Base-by-base conservation (phyloP, 2,888 invertebrate species). In the Ptilodon capucinus region DNA sequence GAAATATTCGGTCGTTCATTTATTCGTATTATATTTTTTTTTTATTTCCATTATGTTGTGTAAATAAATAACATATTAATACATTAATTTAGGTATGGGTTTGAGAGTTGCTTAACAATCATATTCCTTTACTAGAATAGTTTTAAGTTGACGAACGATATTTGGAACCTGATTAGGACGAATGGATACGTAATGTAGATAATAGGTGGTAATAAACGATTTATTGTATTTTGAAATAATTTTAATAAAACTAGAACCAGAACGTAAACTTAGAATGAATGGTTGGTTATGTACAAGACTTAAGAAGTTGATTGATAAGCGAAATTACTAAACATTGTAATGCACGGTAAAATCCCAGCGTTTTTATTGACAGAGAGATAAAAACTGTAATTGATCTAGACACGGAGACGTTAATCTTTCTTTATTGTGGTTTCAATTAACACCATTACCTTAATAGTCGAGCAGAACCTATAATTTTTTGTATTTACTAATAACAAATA, bases 111-210 rank as follows among this genome's bases (percentile, higher is more conserved):
- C 66, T 54, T 60, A 13, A 43, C 48, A 28, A 74, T 83, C 88
- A 86, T 88, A 87, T 89, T 86, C 86, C 89, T 87, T 89, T 89
- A 88, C 87, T 87, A 87, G 84, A 78, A 46, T 47, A 47, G 39
- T 11, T 45, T 28, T 32, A 14, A 32, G 7, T 32, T 32, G 13
- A 32, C 14, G 32, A 28, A 28, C 14, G 14, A 28, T n/a, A 28
- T 28, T 28, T 28, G 16, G 19, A 23, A 16, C 34, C 14, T 30
- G 28, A 4, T 16, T 28, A 28, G 28, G 28, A 28, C n/a, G 0
- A 1, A 7, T 28, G 28, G n/a, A 28, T n/a, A 28, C n/a, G 23
- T 28, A 28, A 3, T 28, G 28, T 28, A 28, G 8, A 4, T 28
- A 28, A 1, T 28, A 28, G 28, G 28, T 28, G 11, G 28, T 28